Conservation (phyloP, 1,140 invertebrate species). For the Drosophila pallidifrons region DNA sequence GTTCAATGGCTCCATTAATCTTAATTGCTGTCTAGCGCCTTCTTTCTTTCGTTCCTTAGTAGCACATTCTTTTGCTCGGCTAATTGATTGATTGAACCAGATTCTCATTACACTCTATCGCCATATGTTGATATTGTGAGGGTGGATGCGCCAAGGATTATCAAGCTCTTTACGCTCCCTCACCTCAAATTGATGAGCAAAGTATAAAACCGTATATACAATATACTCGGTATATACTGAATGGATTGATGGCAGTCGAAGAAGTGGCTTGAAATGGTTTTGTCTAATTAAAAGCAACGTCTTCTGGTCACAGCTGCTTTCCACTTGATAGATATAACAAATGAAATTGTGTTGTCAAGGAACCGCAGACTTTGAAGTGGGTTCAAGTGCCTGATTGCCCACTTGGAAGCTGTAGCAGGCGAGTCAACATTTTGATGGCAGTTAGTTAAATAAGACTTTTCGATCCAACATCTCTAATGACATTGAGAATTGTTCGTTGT, state of each 20-base stretch:
- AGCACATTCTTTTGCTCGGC: constrained; percentile 5
- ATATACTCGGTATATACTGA: no score
- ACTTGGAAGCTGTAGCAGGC: not conserved
- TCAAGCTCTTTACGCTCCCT: not conserved
- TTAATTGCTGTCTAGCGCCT: constrained; percentile 30
- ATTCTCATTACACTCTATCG: constrained; percentile 7
- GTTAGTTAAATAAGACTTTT: not conserved
- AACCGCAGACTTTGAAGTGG: constrained; percentile 37
- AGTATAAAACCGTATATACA: no score
- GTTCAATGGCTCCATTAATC: constrained; percentile 34
- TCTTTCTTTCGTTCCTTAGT: constrained; percentile 11
- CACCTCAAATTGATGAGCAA: not conserved
- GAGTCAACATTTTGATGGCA: not conserved
- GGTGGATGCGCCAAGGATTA: not conserved
- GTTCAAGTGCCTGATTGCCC: constrained; percentile 2
- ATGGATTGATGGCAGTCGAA: no score
- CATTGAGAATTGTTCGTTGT: not conserved
- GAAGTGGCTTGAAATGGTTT: constrained; percentile 11
- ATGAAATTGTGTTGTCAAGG: constrained; percentile 30
- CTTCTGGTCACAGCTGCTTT: constrained; percentile 25
- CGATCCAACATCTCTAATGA: not conserved
- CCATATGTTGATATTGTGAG: not conserved
- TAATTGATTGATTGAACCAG: constrained; percentile 41
- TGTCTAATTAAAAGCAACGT: constrained; percentile 25
- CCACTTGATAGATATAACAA: constrained; percentile 22